Evolutionary conservation across 2,113 vertebrate genomes (phyloP), one percentile per base, ranked within the genome.

Genomic region (Emberiza fucata): DNA sequence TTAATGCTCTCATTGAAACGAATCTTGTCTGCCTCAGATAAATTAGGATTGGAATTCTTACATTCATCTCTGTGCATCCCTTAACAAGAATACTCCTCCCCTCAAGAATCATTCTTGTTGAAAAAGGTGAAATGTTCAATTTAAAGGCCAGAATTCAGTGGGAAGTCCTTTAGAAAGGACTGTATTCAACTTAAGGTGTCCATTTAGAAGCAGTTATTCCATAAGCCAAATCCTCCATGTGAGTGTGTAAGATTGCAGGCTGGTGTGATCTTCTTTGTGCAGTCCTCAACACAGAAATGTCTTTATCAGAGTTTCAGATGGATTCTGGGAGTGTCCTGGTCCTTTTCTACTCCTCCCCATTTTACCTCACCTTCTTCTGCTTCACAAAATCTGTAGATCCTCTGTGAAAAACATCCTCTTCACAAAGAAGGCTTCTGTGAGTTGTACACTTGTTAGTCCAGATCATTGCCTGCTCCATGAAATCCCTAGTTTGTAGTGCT

Each of bases 11-110:
- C 65, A 77, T 33, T 5, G 3, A 92, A 94, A 94, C 66, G 76
- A 81, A 83, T 93, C 61, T 78, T 76, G 54, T 73, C 71, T 75
- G 45, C 35, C 82, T 83, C 53, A 91, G 77, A 92, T 92, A 93
- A 95, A 81, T 78, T 75, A 86, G 27, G 48, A 73, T 7, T 56
- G 42, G 45, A 80, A 94, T 92, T 82, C 75, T 95, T 72, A 20
- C 1, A 7, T 53, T 84, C 78, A 81, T 75, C 20, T 90, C 33
- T 53, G 25, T 81, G n/a, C 4, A 1, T 50, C 20, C 27, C n/a
- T 11, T 75, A 59, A 54, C 45, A 87, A 66, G 86, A 83, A 35
- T 31, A 40, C 2, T 2, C 15, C 37, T 81, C 48, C 14, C 15
- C 15, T 66, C 5, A 14, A 86, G 56, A 71, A 75, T 68, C 31